A percentile compares a stretch with the other conserved stretches of the same genome.
Conservation (phyloP, 2,888 invertebrate genomes). For the Sycophila texana region DNA sequence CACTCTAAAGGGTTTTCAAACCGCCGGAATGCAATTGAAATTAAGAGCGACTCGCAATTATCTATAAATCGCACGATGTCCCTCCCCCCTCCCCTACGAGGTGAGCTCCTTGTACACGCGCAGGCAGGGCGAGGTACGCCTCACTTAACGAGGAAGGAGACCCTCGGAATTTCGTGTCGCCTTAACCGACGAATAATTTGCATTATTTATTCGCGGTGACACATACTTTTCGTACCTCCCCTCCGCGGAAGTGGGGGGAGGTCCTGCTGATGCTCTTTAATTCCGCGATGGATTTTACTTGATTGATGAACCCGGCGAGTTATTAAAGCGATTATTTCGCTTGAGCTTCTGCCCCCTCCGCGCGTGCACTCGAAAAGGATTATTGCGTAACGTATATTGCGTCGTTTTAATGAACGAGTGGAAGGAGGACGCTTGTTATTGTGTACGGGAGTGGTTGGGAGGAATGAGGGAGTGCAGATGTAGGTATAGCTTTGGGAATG, state of each 20-base stretch:
- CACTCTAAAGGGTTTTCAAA: background rate
- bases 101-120: background rate
- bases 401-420: too few relatives aligned
- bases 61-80: background rate
- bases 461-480: too few relatives aligned
- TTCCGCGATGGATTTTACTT: background rate
- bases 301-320: background rate
- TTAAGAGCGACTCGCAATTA: slow-evolving; percentile 24
- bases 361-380: background rate
- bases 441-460: too few relatives aligned
- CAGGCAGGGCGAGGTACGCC: background rate
- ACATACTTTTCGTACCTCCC: too few relatives aligned
- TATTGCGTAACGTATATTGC: too few relatives aligned
- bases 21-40: slow-evolving; percentile 39
- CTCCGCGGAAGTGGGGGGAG: background rate
- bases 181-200: slow-evolving; percentile 17
- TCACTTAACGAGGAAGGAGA: background rate
- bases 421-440: too few relatives aligned
- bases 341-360: background rate
- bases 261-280: background rate
- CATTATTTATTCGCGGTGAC: background rate
- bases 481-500: too few relatives aligned
- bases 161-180: slow-evolving; percentile 8
- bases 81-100: background rate
- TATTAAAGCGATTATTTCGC: slow-evolving; percentile 2